phyloP scores from a whole-genome alignment of 92 coral and sea anemone genomes.

The Nematostella vectensis region DNA sequence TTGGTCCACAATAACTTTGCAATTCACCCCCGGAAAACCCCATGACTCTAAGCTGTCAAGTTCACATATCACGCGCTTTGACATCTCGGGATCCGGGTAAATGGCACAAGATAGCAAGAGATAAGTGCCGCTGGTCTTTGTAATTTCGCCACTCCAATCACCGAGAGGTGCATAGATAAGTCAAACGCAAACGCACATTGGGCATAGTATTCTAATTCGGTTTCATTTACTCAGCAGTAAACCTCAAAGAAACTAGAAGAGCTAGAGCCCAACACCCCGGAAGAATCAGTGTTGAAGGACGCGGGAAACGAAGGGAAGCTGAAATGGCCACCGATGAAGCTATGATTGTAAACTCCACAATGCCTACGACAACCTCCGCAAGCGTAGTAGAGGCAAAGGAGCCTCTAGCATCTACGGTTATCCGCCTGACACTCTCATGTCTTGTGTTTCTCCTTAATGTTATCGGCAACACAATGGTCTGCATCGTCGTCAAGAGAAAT shows the following conservation, averaged over 20 bases:
- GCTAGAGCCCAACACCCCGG: background rate
- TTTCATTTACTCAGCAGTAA: background rate
- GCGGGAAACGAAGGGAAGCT: background rate
- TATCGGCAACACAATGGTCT: slow-evolving; percentile 66
- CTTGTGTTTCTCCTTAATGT: slow-evolving; percentile 56
- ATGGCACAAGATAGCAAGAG: slow-evolving; percentile 12
- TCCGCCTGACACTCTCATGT: slow-evolving; percentile 47
- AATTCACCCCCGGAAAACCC: slow-evolving; percentile 20
- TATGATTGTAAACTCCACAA: background rate
- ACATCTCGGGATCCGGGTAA: slow-evolving; percentile 7
- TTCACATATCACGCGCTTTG: slow-evolving; percentile 1
- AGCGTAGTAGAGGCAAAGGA: slow-evolving; percentile 30
- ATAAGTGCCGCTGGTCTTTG: slow-evolving; percentile 1
- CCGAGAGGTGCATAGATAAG: background rate
- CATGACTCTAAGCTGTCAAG: slow-evolving; percentile 9
- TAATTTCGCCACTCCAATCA: background rate
- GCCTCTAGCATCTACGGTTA: slow-evolving; percentile 39
- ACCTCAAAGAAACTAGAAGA: background rate
- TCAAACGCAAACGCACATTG: background rate
- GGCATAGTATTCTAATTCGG: background rate
- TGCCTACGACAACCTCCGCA: slow-evolving; percentile 7
- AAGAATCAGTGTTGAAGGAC: background rate
- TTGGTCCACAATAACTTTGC: slow-evolving; percentile 8
- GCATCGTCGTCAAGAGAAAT: slow-evolving; percentile 56
- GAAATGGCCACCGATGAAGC: background rate